Base-by-base conservation (phyloP, 2,797 vertebrate species). In the Glyptemys insculpta region DNA sequence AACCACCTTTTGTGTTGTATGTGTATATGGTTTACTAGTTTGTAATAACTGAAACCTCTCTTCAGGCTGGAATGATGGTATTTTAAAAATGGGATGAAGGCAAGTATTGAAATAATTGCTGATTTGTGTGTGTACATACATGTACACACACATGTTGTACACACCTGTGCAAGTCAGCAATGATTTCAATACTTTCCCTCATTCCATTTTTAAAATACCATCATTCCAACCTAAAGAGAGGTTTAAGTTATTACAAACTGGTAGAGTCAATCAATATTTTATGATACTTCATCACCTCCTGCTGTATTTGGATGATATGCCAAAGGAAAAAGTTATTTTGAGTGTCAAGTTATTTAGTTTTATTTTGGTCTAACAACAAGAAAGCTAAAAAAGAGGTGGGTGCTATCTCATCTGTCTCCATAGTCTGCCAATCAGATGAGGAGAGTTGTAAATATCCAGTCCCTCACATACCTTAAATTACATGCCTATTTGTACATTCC, bases 261-360 rank as follows among this genome's bases (percentile, higher is more conserved):
- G 0, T 31, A 16, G 2, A 25, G 56, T 78, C 85, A 86, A 11
- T 78, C 23, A 93, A 44, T 3, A 12, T 83, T 93, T 80, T 56
- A 44, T 44, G 59, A 11, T 53, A 31, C 79, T 21, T 92, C 25
- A 47, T 52, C 78, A 85, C 29, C 37, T 56, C 44, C 15, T 87
- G n/a, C 47, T 81, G 76, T 93, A 1, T 54, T 79, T 37, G 81
- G 79, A 1, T 49, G 68, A 82, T 3, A 90, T 2, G 16, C 37
- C 53, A 88, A 84, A 79, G 15, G 19, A 27, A 88, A 96, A 95
- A 89, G 52, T 37, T 88, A 14, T 79, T 91, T 89, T 81, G 87
- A 74, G 65, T 53, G 56, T 21, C 23, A 56, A 92, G 53, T 91
- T 81, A 41, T 57, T 53, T 25, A 59, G 16, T 65, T 93, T 93